Percentiles rank a stretch among this genome's conserved stretches.
Evolutionary conservation across 2,888 invertebrate genomes (phyloP).

Genomic region (Venusia cambrica): DNA sequence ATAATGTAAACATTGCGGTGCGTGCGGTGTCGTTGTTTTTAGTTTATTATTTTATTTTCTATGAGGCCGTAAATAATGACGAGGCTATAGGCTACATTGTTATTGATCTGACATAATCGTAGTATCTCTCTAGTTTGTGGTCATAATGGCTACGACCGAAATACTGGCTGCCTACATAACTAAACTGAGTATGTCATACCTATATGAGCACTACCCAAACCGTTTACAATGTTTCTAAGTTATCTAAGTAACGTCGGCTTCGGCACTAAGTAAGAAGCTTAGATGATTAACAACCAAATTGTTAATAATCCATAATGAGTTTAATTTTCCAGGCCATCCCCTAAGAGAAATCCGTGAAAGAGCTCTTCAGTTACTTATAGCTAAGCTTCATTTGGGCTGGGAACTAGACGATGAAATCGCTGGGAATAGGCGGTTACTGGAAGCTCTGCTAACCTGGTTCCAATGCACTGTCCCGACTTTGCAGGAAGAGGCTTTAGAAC

Average conservation of each 20-base stretch:
- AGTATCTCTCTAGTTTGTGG: no score
- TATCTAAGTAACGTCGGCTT: no score
- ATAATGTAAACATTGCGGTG: no score
- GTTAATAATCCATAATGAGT: constrained; percentile 7
- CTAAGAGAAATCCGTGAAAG: constrained; percentile 81
- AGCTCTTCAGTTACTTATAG: constrained; percentile 74
- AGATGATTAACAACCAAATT: no score
- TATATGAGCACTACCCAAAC: no score
- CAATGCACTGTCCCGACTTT: constrained; percentile 72
- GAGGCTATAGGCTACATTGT: no score
- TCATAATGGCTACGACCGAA: constrained; percentile 35
- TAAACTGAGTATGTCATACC: constrained; percentile 45
- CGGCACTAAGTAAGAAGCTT: no score
- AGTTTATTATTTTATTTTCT: no score
- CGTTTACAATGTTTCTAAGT: no score
- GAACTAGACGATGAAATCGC: constrained; percentile 81
- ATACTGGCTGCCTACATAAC: constrained; percentile 48
- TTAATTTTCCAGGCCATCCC: constrained; percentile 67
- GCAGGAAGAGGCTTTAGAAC: constrained; percentile 79
- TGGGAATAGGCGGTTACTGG: constrained; percentile 80
- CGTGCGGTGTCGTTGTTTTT: no score
- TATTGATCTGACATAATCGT: no score
- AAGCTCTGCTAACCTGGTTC: constrained; percentile 84
- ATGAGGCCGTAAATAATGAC: no score
- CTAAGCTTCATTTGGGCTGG: constrained; percentile 84